Evolutionary conservation across 35 echinoderm and acorn worm species (phyloP).

Genomic region (Apostichopus parvimensis): DNA sequence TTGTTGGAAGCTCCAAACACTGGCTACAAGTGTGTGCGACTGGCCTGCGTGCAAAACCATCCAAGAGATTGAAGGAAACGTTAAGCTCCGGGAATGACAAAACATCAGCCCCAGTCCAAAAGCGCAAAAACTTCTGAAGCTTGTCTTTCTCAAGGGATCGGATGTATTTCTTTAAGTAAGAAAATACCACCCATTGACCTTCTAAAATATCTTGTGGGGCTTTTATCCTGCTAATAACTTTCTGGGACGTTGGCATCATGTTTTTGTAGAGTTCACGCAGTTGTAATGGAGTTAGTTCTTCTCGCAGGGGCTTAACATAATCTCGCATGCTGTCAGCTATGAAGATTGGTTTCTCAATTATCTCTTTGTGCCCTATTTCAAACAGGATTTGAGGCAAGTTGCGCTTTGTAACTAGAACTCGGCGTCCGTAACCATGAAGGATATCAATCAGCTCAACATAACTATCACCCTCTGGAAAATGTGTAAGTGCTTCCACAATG

Average conservation of each 20-base stretch:
- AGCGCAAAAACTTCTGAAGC: neutral
- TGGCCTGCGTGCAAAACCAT: conserved; percentile 19
- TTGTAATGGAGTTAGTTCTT: neutral
- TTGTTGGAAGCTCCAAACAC: conserved; percentile 23
- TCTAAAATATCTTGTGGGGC: neutral
- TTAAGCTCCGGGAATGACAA: neutral
- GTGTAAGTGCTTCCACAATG: neutral
- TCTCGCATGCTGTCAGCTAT: conserved; percentile 8
- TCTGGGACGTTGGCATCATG: neutral
- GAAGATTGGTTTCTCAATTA: conserved; percentile 44
- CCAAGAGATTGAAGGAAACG: neutral
- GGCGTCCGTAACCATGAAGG: neutral
- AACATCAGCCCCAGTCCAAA: conserved; percentile 10
- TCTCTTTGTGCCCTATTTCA: conserved; percentile 36
- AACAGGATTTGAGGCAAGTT: neutral
- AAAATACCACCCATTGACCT: neutral
- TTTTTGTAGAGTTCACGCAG: neutral
- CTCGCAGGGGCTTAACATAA: neutral
- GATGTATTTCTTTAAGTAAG: conserved; percentile 16
- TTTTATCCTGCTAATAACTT: neutral
- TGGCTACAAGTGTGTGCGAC: conserved; percentile 34
- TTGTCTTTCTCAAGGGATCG: neutral
- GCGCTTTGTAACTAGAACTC: neutral
- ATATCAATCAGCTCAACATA: conserved; percentile 13
- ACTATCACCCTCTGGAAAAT: conserved; percentile 1